These are phyloP conservation scores for Rutilus rutilus DNA, from an alignment of 2,113 vertebrate genomes.

Conservation along the genomic window DNA sequence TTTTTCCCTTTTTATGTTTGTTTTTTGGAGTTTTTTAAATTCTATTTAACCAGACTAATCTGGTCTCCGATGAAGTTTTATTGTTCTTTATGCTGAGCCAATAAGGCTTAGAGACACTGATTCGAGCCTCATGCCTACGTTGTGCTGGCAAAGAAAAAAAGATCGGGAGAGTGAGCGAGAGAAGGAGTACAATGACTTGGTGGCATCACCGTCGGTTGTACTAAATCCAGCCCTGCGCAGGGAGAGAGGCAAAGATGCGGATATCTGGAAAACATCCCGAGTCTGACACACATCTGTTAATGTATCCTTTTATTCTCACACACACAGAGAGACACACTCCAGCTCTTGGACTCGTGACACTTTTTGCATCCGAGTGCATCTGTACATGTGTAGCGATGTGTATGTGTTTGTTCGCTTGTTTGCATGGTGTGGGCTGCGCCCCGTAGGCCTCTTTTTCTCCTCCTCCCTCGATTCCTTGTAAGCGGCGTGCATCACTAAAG, in stretches of 20 bases:
- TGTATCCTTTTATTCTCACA: background rate
- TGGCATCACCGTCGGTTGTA: constrained; percentile 58
- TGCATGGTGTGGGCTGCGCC: constrained; percentile 35
- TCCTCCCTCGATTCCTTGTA: constrained; percentile 50
- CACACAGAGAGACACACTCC: background rate
- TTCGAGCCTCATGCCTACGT: constrained; percentile 75
- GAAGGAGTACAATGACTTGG: constrained; percentile 66
- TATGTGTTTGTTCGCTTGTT: constrained; percentile 37
- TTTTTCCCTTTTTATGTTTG: constrained; percentile 60
- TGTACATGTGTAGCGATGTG: constrained; percentile 13
- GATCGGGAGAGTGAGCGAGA: constrained; percentile 44
- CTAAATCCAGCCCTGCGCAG: constrained; percentile 32
- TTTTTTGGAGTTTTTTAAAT: constrained; percentile 50
- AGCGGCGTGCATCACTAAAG: constrained; percentile 19
- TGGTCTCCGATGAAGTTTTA: constrained; percentile 86
- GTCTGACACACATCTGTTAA: constrained; percentile 47
- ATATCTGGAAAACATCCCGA: constrained; percentile 68
- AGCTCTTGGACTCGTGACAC: constrained; percentile 49
- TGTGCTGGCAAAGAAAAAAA: constrained; percentile 58
- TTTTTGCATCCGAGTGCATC: constrained; percentile 19
- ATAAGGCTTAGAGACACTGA: constrained; percentile 81
- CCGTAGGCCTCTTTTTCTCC: constrained; percentile 47
- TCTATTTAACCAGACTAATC: constrained; percentile 76
- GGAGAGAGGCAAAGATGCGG: constrained; percentile 53
- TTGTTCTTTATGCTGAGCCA: constrained; percentile 83